Conservation (phyloP, 1,140 invertebrate genomes). For the Solen grandis region DNA sequence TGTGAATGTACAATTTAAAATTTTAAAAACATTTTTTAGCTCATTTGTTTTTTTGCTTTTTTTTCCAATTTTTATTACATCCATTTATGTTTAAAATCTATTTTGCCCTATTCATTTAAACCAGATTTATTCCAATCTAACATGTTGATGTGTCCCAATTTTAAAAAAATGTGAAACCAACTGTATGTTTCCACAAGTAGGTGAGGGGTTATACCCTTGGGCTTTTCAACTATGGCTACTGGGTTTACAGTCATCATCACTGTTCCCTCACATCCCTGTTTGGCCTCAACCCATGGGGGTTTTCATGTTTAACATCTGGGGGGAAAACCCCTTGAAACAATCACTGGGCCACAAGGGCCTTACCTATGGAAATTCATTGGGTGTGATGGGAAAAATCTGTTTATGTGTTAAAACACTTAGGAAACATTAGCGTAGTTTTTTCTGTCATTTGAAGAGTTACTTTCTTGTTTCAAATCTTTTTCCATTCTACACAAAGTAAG, state of each 20-base stretch:
- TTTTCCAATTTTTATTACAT: neutral
- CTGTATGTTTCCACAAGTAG: constrained; percentile 74
- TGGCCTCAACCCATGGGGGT: constrained; percentile 86
- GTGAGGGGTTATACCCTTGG: constrained; percentile 87
- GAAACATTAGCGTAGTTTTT: neutral
- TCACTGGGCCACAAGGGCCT: constrained; percentile 89
- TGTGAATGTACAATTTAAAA: too few relatives aligned
- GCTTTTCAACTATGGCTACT: constrained; percentile 87
- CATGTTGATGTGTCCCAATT: neutral
- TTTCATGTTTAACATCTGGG: constrained; percentile 90
- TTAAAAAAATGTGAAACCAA: neutral
- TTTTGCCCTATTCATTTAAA: too few relatives aligned
- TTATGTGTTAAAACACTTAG: neutral
- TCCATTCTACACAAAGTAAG: neutral
- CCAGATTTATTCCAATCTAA: neutral
- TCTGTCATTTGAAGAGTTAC: neutral
- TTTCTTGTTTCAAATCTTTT: neutral
- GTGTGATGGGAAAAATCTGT: constrained; percentile 83
- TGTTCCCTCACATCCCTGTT: constrained; percentile 85
- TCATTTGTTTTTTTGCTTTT: neutral
- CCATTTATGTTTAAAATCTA: neutral
- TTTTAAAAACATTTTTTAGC: neutral
- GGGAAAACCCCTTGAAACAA: constrained; percentile 87
- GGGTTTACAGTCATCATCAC: constrained; percentile 87
- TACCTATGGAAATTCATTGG: constrained; percentile 89